Conservation (phyloP, 2,113 vertebrate species). For the Pseudolaguvia tuberculata region DNA sequence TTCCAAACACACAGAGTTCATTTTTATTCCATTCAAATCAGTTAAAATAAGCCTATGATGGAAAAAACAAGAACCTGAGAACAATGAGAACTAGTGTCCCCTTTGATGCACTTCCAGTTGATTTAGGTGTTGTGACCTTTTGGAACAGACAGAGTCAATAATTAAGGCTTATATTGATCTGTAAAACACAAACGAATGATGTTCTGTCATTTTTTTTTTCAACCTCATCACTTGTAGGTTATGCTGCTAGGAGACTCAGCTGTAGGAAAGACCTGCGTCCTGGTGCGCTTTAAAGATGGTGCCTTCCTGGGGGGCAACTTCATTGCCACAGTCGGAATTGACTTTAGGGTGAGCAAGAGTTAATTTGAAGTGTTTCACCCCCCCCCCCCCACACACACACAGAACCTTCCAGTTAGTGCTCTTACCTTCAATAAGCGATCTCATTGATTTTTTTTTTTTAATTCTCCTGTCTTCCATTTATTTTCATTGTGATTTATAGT, state of each 20-base stretch:
- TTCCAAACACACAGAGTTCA: not conserved
- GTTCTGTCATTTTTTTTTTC: slow-evolving; percentile 8
- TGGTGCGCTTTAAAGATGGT: slow-evolving; percentile 93
- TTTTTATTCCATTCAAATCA: not conserved
- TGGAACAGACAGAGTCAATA: not conserved
- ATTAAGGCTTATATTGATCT: slow-evolving; percentile 27
- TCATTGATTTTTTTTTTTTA: not conserved
- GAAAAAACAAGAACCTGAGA: not conserved
- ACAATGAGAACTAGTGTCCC: not conserved
- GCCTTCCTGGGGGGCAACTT: slow-evolving; percentile 94
- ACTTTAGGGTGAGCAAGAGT: slow-evolving; percentile 91
- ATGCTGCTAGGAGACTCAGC: slow-evolving; percentile 98
- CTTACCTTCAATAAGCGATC: not conserved
- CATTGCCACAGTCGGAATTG: slow-evolving; percentile 98
- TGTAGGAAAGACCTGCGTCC: slow-evolving; percentile 96
- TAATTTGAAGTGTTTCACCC: slow-evolving; percentile 11
- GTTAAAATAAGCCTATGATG: not conserved
- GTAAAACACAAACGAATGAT: slow-evolving; percentile 20
- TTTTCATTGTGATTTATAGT: slow-evolving; percentile 5
- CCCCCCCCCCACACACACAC: slow-evolving; percentile 18
- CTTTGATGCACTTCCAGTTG: not conserved
- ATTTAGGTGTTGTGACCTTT: not conserved
- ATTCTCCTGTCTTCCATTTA: not conserved
- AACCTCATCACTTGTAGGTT: slow-evolving; percentile 71
- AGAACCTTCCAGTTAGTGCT: not conserved